These are phyloP conservation scores for Drosophila nr. fundita DNA, from an alignment of 2,888 invertebrate genomes.

Conservation along the genomic window DNA sequence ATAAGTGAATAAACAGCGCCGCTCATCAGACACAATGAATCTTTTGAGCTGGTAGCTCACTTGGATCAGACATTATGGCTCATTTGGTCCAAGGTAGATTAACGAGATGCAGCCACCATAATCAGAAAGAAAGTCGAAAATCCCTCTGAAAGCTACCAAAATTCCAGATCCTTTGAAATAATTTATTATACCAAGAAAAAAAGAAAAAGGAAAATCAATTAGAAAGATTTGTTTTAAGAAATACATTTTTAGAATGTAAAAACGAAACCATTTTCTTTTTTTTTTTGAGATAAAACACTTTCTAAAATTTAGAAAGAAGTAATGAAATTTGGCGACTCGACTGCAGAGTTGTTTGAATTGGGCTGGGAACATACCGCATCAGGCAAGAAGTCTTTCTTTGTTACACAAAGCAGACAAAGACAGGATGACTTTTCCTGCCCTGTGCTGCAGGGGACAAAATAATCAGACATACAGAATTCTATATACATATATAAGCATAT, in stretches of 20 bases:
- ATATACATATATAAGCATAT: not conserved
- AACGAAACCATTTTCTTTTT: not conserved
- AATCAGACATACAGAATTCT: not conserved
- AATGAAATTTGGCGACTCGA: not conserved
- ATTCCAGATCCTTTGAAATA: not conserved
- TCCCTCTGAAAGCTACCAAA: not conserved
- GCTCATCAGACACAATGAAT: conserved; percentile 30
- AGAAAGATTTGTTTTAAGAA: not conserved
- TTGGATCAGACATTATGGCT: not conserved
- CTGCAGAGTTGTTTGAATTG: not conserved
- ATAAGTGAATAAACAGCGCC: conserved; percentile 38
- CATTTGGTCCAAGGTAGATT: not conserved
- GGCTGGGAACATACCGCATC: not conserved
- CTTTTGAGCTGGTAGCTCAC: not conserved
- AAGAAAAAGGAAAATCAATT: not conserved
- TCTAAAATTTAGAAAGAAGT: not conserved
- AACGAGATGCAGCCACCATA: not conserved
- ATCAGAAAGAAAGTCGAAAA: not conserved
- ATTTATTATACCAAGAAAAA: not conserved
- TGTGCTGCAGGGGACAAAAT: not conserved
- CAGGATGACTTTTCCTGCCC: not conserved
- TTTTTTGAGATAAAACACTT: not conserved
- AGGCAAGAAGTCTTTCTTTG: not conserved
- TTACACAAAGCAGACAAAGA: not conserved
- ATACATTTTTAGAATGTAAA: not conserved